phyloP scores from a whole-genome alignment of 1,140 invertebrate genomes.

The Papilio polytes region DNA sequence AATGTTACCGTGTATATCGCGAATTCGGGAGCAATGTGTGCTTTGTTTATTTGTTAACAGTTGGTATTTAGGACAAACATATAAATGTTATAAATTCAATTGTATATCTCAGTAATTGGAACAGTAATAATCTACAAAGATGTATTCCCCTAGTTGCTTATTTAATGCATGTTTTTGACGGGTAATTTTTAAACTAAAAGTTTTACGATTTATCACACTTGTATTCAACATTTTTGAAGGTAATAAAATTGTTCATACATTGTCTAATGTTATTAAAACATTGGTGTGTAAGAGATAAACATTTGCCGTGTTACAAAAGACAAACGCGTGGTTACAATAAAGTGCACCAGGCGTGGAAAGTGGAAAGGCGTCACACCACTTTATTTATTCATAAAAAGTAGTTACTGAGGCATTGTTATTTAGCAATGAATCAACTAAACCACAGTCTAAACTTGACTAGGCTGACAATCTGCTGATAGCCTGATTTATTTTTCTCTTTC shows the following conservation, averaged over 20 bases:
- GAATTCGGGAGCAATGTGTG: constrained; percentile 14
- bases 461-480: background rate
- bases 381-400: background rate
- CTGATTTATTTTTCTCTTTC: no score
- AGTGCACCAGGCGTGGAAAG: constrained; percentile 19
- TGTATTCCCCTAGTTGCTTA: background rate
- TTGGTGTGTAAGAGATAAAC: background rate
- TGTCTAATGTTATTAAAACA: background rate
- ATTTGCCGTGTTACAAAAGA: background rate
- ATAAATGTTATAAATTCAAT: constrained; percentile 11
- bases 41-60: constrained; percentile 35
- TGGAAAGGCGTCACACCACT: background rate
- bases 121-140: background rate
- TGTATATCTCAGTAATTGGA: background rate
- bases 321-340: background rate
- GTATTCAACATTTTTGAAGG: background rate
- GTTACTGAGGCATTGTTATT: background rate
- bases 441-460: background rate
- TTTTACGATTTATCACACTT: background rate
- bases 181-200: background rate
- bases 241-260: background rate
- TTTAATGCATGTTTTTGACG: background rate
- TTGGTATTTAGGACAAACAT: constrained; percentile 27
- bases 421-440: background rate
- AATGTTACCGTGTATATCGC: background rate